A percentile compares a stretch with the other conserved stretches of the same genome.
These are phyloP conservation scores for Pipistrellus pipistrellus DNA, from an alignment of 2,797 vertebrate genomes.

Conservation along the genomic window DNA sequence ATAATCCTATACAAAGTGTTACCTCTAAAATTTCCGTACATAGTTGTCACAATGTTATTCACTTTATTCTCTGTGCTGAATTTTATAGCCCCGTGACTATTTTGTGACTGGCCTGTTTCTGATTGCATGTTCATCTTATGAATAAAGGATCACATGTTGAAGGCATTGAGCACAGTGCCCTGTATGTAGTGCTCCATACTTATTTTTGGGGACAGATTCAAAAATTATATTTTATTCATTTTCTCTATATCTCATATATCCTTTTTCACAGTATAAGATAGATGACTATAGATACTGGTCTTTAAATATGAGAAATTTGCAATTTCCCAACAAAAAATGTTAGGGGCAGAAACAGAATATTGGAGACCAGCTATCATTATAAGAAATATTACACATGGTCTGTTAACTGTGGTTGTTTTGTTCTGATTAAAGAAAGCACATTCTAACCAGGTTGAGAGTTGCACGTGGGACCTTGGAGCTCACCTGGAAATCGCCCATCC, in stretches of 20 bases:
- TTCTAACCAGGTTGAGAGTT: too few species aligned
- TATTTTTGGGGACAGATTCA: background rate
- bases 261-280: background rate
- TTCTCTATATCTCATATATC: background rate
- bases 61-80: background rate
- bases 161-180: background rate
- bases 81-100: background rate
- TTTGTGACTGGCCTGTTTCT: background rate
- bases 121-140: background rate
- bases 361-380: too few species aligned
- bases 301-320: background rate
- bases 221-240: constrained; percentile 27
- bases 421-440: too few species aligned
- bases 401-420: too few species aligned
- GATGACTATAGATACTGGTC: background rate
- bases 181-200: background rate
- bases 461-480: too few species aligned
- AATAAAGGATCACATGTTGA: constrained; percentile 3
- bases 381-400: too few species aligned
- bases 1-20: background rate
- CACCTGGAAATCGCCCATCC: too few species aligned
- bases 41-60: background rate
- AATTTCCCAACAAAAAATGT: background rate
- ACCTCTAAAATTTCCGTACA: background rate
- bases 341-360: too few species aligned